phyloP scores from a whole-genome alignment of 2,113 vertebrate genomes.

The Lampris megalopsis region DNA sequence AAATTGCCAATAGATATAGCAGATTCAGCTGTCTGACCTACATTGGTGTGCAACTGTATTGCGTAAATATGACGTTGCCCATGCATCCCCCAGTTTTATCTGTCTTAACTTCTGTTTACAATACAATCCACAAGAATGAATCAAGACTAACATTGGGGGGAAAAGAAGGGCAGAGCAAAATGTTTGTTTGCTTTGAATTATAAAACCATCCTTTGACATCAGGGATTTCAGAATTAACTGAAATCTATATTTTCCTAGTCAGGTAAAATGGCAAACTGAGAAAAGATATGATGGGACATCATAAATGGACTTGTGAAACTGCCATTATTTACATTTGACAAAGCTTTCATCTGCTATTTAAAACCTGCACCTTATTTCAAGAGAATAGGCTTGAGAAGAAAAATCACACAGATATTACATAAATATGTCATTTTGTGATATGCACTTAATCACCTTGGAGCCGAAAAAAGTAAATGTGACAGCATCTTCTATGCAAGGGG shows the following conservation, averaged over 20 bases:
- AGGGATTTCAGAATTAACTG: constrained; percentile 8
- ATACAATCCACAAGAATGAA: too few relatives aligned
- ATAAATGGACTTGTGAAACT: constrained; percentile 54
- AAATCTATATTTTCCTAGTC: constrained; percentile 48
- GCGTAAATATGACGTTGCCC: too few relatives aligned
- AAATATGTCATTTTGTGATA: too few relatives aligned
- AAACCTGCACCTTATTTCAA: constrained; percentile 46
- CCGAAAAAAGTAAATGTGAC: too few relatives aligned
- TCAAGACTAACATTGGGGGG: background rate
- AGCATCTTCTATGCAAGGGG: too few relatives aligned
- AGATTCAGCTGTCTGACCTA: too few relatives aligned
- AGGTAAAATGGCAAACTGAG: constrained; percentile 30
- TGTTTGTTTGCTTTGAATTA: constrained; percentile 13
- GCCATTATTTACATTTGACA: constrained; percentile 51
- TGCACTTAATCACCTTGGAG: too few relatives aligned
- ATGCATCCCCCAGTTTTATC: too few relatives aligned
- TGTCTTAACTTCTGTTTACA: too few relatives aligned
- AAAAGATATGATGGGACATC: constrained; percentile 45
- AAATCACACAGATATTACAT: background rate
- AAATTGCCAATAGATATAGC: too few relatives aligned
- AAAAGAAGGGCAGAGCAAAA: background rate
- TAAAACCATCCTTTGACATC: constrained; percentile 7
- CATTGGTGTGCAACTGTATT: too few relatives aligned
- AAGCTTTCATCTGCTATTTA: constrained; percentile 57
- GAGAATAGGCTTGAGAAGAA: background rate